These are phyloP conservation scores for Echinarachnius parma DNA, from an alignment of 53 echinoderm and acorn worm genomes.

Conservation along the genomic window DNA sequence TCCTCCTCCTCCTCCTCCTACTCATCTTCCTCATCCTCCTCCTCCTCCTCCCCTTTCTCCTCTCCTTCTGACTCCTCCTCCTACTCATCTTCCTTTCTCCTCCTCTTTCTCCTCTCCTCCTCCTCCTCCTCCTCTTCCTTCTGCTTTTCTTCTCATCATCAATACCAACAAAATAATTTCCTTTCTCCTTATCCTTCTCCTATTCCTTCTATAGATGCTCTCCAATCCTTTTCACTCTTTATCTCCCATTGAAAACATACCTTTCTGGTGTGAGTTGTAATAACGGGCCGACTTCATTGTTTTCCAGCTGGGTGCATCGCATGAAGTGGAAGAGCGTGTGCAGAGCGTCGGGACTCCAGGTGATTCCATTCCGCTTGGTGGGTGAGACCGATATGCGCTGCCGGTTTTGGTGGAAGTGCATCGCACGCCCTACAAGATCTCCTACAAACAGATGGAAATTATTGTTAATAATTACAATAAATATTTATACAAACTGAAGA, in stretches of 20 bases:
- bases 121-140: background rate
- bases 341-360: slow-evolving; percentile 82
- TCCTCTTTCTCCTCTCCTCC: background rate
- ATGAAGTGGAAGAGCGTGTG: slow-evolving; percentile 82
- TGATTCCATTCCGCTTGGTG: slow-evolving; percentile 50
- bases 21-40: too few relatives aligned
- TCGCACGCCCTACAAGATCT: slow-evolving; percentile 85
- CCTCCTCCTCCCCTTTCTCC: too few relatives aligned
- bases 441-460: too few relatives aligned
- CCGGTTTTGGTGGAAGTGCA: slow-evolving; percentile 80
- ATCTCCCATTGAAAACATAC: too few relatives aligned
- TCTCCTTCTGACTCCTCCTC: too few relatives aligned
- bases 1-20: too few relatives aligned
- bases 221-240: background rate
- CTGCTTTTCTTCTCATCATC: background rate
- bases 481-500: too few relatives aligned
- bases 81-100: background rate
- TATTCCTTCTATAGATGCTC: too few relatives aligned
- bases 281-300: slow-evolving; percentile 60
- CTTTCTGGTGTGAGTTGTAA: slow-evolving; percentile 89
- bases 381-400: slow-evolving; percentile 46
- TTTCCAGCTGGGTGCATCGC: slow-evolving; percentile 82
- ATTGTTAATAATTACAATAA: too few relatives aligned
- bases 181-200: too few relatives aligned
- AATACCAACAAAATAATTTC: background rate